A percentile compares a stretch with the other conserved stretches of the same genome.
phyloP scores from a whole-genome alignment of 2,797 vertebrate genomes.

The Pyrocephalus nanus region DNA sequence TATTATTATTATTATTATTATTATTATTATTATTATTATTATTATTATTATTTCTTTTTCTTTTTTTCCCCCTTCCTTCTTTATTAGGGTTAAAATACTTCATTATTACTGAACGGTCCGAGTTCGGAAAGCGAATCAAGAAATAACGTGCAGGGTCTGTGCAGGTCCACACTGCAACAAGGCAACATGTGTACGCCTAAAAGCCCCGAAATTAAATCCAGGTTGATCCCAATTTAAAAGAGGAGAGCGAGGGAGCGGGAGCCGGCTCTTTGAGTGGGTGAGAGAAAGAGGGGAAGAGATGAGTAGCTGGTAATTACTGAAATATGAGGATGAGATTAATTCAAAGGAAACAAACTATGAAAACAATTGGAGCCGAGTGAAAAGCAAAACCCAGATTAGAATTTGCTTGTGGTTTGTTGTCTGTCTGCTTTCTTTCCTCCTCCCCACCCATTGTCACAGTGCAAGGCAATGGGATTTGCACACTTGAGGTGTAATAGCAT shows the following conservation, averaged over 20 bases:
- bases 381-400: conserved; percentile 75
- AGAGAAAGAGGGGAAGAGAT: conserved; percentile 51
- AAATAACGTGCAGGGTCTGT: conserved; percentile 46
- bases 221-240: conserved; percentile 32
- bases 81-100: conserved; percentile 46
- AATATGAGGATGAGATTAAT: conserved; percentile 76
- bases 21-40: not conserved
- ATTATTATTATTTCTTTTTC: not conserved
- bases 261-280: conserved; percentile 19
- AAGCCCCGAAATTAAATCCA: conserved; percentile 43
- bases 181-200: not conserved
- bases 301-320: conserved; percentile 71
- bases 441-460: conserved; percentile 73
- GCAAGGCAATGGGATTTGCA: conserved; percentile 88
- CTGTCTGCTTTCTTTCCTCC: conserved; percentile 61
- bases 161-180: not conserved
- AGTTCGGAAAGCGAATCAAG: conserved; percentile 46
- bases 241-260: not conserved
- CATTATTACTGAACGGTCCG: conserved; percentile 6
- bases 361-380: conserved; percentile 76
- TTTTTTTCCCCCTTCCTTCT: not conserved
- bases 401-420: conserved; percentile 77
- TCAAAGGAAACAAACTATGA: conserved; percentile 77
- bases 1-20: not conserved
- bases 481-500: conserved; percentile 90